Conservation (phyloP, 2,888 invertebrate species). For the Ypsolopha sequella region DNA sequence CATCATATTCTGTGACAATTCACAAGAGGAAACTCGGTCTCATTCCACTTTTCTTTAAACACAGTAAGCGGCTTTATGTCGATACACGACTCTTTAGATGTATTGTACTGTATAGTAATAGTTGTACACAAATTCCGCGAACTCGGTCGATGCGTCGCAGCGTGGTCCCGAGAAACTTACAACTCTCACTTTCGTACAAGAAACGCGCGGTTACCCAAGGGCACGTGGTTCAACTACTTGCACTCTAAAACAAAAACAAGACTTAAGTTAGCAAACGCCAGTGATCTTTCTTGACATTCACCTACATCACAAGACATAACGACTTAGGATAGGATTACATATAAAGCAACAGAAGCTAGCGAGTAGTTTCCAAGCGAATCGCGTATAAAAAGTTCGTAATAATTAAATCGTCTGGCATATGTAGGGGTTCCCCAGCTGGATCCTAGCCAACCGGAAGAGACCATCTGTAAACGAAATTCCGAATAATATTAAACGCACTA, state of each 20-base stretch:
- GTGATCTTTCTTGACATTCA: slow-evolving; percentile 31
- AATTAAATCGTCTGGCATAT: slow-evolving; percentile 60
- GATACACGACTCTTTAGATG: no score
- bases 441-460: slow-evolving; percentile 57
- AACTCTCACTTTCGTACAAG: slow-evolving; percentile 60
- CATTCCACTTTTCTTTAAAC: no score
- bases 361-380: no score
- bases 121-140: slow-evolving; percentile 24
- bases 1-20: no score
- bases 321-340: slow-evolving; percentile 2
- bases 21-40: no score
- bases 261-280: neutral
- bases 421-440: slow-evolving; percentile 64
- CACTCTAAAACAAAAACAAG: slow-evolving; percentile 31
- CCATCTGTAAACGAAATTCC: slow-evolving; percentile 54
- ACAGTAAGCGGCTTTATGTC: no score
- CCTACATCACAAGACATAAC: slow-evolving; percentile 11
- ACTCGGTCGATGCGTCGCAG: slow-evolving; percentile 33
- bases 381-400: slow-evolving; percentile 42
- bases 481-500: slow-evolving; percentile 34
- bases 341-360: neutral
- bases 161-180: slow-evolving; percentile 44
- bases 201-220: slow-evolving; percentile 34
- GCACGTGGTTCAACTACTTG: slow-evolving; percentile 31
- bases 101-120: neutral